Base-by-base conservation (phyloP, 2,113 vertebrate species). In the Ailuropoda melanoleuca region DNA sequence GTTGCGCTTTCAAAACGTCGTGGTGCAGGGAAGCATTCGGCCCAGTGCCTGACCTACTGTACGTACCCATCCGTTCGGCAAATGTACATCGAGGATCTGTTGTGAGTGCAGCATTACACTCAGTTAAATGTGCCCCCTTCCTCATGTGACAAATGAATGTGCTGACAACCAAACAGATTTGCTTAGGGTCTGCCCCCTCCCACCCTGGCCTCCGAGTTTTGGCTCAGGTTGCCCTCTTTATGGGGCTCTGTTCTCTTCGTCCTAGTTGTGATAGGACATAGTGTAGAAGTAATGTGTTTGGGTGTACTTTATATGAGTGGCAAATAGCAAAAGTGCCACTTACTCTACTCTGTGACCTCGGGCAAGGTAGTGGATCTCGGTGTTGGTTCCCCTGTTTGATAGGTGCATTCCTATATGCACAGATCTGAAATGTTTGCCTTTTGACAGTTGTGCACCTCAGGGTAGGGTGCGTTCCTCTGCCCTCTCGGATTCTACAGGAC, bases 21-120 rank as follows among this genome's bases (percentile, higher is more conserved):
- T 75, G 34, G 23, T 26, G 0, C 0, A 9, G 64, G 37, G 92
- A 8, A 3, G n/a, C 7, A 0, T 17, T 21, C 17, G 8, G 43
- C 77, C 60, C 50, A 4, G 17, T 0, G n/a, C 55, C 77, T 15
- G 21, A 29, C 24, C 14, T 39, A 3, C 15, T 48, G 19, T 50
- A 0, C 31, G 19, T 50, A 0, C 31, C 46, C 26, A 4, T 17
- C 56, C 13, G 1, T 15, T 82, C 70, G 72, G n/a, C 56, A 23
- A n/a, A 26, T 13, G 2, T 9, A 6, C 5, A 0, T 2, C 0
- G 18, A 66, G 43, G n/a, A 9, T 74, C 64, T 62, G 4, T 34
- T 15, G 8, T 13, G 70, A 39, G 19, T 72, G 24, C 37, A 19
- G 29, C 10, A 17, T 43, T 55, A 66, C 34, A 43, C 29, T 31